These are phyloP conservation scores for Kobus ellipsiprymnus DNA, from an alignment of 2,113 vertebrate species.

Conservation along the genomic window DNA sequence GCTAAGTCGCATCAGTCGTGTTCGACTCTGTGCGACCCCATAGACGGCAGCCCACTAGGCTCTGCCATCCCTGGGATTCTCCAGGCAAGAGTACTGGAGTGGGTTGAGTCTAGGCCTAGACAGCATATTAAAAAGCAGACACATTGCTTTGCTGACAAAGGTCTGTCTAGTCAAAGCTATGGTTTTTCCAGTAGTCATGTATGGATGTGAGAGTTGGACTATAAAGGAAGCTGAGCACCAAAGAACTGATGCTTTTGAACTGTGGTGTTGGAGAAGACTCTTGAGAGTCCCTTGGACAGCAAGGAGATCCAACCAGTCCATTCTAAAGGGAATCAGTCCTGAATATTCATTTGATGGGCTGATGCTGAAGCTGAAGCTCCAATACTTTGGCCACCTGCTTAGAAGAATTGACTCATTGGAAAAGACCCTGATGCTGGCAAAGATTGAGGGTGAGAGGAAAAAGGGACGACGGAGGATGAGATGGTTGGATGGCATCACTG, in stretches of 20 bases:
- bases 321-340: neutral
- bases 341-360: neutral
- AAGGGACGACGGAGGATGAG: accelerated
- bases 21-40: too few relatives aligned
- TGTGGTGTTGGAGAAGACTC: too few relatives aligned
- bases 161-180: neutral
- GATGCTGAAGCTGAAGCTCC: neutral
- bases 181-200: neutral
- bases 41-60: too few relatives aligned
- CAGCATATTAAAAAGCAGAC: neutral
- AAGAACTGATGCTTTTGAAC: neutral
- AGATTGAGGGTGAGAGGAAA: neutral
- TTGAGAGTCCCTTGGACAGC: neutral
- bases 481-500: neutral
- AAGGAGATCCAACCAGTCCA: neutral
- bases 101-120: neutral
- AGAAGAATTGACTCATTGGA: neutral
- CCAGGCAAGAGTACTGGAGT: too few relatives aligned
- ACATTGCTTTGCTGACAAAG: neutral
- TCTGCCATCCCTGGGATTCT: too few relatives aligned
- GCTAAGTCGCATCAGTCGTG: too few relatives aligned
- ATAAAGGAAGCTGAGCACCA: neutral
- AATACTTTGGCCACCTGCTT: neutral
- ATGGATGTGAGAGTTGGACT: neutral
- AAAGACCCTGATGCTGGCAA: neutral